Evolutionary conservation across 2,888 invertebrate species (phyloP).

Genomic region (Leucoma salicis): DNA sequence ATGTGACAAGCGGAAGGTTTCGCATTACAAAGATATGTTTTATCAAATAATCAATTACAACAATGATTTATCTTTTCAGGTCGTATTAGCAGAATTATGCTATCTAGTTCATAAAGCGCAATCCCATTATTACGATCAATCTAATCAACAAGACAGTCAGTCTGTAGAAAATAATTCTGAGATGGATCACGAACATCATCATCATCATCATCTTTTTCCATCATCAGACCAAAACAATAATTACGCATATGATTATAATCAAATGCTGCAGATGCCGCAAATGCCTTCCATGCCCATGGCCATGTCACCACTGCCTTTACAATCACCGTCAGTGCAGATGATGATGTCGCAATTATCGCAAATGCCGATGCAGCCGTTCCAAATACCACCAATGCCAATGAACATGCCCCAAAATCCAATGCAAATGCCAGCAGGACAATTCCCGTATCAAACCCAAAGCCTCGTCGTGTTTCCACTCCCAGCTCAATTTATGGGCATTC

Average conservation of each 20-base stretch:
- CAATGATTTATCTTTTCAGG: constrained; percentile 14
- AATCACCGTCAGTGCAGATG: neutral
- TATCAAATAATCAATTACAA: neutral
- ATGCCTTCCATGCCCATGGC: neutral
- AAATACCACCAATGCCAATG: constrained; percentile 2
- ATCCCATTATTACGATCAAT: constrained; percentile 10
- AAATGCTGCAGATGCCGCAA: constrained; percentile 2
- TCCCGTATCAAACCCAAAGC: neutral
- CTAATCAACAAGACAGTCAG: constrained; percentile 7
- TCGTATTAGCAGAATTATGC: constrained; percentile 17
- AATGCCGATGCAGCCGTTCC: constrained; percentile 1
- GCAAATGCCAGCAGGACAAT: neutral
- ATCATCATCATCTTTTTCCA: constrained; percentile 6
- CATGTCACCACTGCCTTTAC: neutral
- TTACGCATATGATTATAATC: constrained; percentile 10
- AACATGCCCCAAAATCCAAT: constrained; percentile 1
- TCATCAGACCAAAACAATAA: constrained; percentile 2
- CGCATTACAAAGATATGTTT: neutral
- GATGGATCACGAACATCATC: constrained; percentile 14
- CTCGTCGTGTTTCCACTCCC: constrained; percentile 3
- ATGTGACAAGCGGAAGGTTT: no score
- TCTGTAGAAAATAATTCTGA: constrained; percentile 11
- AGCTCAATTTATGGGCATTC: neutral
- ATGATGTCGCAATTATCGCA: constrained; percentile 8
- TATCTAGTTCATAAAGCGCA: constrained; percentile 13